Evolutionary conservation across 1,140 invertebrate genomes (phyloP).

Genomic region (Drosophila eugracilis): DNA sequence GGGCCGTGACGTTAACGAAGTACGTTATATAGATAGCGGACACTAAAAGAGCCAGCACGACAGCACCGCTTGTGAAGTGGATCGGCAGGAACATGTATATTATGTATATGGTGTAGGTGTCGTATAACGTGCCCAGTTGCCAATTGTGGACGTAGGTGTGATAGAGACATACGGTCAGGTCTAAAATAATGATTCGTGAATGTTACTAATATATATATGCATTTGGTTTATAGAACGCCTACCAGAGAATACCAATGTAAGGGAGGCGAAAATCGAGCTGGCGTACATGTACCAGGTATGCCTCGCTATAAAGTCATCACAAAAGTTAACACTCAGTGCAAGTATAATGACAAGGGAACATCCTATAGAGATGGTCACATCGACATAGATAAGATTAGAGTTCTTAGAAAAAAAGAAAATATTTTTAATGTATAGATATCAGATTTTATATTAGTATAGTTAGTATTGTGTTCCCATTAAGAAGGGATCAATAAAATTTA

Average conservation of each 20-base stretch:
- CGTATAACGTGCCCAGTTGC: conserved; percentile 87
- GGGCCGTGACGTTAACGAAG: conserved; percentile 11
- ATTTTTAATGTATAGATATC: no score
- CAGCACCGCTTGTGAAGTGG: conserved; percentile 87
- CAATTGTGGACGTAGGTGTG: conserved; percentile 77
- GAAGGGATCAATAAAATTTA: not conserved
- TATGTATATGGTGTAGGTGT: conserved; percentile 88
- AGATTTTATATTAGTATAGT: no score
- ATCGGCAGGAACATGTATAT: conserved; percentile 92
- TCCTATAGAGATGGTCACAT: conserved; percentile 77
- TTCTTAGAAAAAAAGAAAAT: no score
- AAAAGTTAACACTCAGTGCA: conserved; percentile 85
- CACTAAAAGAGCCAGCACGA: conserved; percentile 87
- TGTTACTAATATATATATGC: not conserved
- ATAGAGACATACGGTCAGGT: conserved; percentile 86
- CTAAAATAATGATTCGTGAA: conserved; percentile 41
- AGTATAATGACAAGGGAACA: conserved; percentile 83
- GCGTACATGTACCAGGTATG: conserved; percentile 84
- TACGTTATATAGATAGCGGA: conserved; percentile 88
- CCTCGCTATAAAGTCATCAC: conserved; percentile 77
- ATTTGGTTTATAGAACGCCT: no score
- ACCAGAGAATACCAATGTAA: conserved; percentile 64
- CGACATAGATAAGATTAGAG: conserved; percentile 51
- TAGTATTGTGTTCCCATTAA: not conserved
- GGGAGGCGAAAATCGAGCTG: conserved; percentile 84